phyloP scores from a whole-genome alignment of 2,797 vertebrate genomes.

The Odontamblyopus lacepedii region DNA sequence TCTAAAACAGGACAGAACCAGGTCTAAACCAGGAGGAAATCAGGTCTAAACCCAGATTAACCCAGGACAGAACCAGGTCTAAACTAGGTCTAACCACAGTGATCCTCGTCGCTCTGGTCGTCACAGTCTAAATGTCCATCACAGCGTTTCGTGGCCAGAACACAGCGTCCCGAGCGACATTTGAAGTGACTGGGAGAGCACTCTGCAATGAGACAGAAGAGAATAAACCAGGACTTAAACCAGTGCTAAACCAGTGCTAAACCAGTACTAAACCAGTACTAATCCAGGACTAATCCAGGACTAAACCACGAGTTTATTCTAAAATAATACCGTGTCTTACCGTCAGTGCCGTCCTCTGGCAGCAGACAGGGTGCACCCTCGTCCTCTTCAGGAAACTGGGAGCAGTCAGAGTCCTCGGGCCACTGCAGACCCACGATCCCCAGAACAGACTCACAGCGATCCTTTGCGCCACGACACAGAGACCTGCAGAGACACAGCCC shows the following conservation, averaged over 20 bases:
- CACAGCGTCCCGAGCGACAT: conserved; percentile 89
- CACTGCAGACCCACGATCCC: conserved; percentile 92
- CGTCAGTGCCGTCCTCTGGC: conserved; percentile 83
- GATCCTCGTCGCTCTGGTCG: conserved; percentile 91
- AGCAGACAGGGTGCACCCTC: conserved; percentile 85
- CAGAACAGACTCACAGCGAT: conserved; percentile 90
- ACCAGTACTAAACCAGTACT: too few relatives aligned
- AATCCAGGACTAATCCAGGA: not conserved
- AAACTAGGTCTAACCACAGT: conserved; percentile 82
- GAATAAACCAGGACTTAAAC: not conserved
- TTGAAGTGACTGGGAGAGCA: conserved; percentile 96
- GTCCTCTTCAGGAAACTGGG: conserved; percentile 89
- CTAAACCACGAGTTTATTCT: not conserved
- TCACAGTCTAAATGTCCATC: conserved; percentile 93
- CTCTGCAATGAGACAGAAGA: conserved; percentile 72
- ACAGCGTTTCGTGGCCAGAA: conserved; percentile 88
- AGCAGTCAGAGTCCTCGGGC: conserved; percentile 92
- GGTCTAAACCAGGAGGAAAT: not conserved
- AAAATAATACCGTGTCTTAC: conserved; percentile 25
- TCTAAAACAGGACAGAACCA: not conserved
- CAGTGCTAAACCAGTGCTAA: too few relatives aligned
- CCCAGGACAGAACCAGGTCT: not conserved
- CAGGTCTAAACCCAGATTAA: conserved; percentile 22
- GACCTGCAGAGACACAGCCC: conserved; percentile 67
- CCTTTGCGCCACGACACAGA: conserved; percentile 86